Evolutionary conservation across 2,888 invertebrate species (phyloP).

Genomic region (Tetramorium bicarinatum): DNA sequence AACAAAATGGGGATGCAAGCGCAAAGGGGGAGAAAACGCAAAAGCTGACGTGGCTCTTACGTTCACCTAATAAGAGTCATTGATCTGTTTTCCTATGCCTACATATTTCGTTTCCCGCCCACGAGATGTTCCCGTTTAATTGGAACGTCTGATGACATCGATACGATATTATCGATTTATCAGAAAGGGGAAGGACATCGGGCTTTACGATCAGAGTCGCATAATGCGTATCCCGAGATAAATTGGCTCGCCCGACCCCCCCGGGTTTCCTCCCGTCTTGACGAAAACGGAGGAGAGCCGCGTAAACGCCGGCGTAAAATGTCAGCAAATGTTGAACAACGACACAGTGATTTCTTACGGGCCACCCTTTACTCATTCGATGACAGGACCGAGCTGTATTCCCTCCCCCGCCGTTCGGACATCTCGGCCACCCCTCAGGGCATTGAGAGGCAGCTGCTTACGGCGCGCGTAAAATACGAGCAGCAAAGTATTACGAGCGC

Average conservation of each 20-base stretch:
- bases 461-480: constrained; percentile 67
- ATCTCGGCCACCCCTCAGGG: constrained; percentile 31
- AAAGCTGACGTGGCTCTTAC: constrained; percentile 31
- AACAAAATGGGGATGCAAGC: neutral
- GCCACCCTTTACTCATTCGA: constrained; percentile 25
- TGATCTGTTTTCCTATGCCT: constrained; percentile 35
- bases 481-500: constrained; percentile 65
- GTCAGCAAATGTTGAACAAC: neutral
- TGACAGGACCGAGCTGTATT: constrained; percentile 7
- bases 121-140: constrained; percentile 54
- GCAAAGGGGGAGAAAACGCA: neutral
- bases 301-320: constrained; percentile 4
- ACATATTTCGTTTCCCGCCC: constrained; percentile 5
- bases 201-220: constrained; percentile 76
- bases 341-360: constrained; percentile 32
- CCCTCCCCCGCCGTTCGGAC: constrained; percentile 16
- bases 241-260: constrained; percentile 73
- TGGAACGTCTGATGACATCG: constrained; percentile 26
- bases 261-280: neutral
- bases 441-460: constrained; percentile 74
- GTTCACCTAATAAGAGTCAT: constrained; percentile 25
- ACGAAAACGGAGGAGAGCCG: neutral
- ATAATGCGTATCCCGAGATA: constrained; percentile 78
- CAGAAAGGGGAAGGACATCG: neutral
- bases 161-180: constrained; percentile 44